phyloP scores from a whole-genome alignment of 2,888 invertebrate species.

The Ommatoiulus sabulosus region DNA sequence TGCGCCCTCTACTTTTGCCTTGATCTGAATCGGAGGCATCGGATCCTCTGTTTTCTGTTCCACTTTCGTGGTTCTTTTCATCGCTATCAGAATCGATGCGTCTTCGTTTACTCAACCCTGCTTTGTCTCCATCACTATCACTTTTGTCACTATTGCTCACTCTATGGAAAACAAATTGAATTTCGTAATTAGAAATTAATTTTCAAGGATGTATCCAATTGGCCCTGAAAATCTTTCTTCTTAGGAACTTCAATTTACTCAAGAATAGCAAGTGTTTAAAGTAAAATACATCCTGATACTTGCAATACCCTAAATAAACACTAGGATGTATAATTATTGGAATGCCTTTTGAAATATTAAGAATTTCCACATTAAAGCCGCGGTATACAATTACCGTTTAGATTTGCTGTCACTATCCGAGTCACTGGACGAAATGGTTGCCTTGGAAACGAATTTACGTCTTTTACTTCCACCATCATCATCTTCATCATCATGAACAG shows the following conservation, averaged over 20 bases:
- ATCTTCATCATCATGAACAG: conserved; percentile 68
- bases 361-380: neutral
- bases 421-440: conserved; percentile 85
- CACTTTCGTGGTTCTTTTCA: conserved; percentile 23
- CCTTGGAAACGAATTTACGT: conserved; percentile 90
- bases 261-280: no score
- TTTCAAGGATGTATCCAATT: neutral
- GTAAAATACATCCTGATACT: no score
- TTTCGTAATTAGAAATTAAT: neutral
- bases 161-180: neutral
- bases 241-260: no score
- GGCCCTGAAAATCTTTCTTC: no score
- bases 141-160: conserved; percentile 45
- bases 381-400: conserved; percentile 67
- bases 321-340: no score
- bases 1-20: conserved; percentile 24
- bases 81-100: conserved; percentile 54
- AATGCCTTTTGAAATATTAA: no score
- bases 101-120: conserved; percentile 33
- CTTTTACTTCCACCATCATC: conserved; percentile 85
- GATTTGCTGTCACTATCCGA: conserved; percentile 73
- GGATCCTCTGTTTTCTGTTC: neutral
- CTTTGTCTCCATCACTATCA: conserved; percentile 49
- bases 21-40: conserved; percentile 24
- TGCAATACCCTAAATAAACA: no score